phyloP scores from a whole-genome alignment of 1,140 invertebrate species.

The Drosophila pseudoobscura region DNA sequence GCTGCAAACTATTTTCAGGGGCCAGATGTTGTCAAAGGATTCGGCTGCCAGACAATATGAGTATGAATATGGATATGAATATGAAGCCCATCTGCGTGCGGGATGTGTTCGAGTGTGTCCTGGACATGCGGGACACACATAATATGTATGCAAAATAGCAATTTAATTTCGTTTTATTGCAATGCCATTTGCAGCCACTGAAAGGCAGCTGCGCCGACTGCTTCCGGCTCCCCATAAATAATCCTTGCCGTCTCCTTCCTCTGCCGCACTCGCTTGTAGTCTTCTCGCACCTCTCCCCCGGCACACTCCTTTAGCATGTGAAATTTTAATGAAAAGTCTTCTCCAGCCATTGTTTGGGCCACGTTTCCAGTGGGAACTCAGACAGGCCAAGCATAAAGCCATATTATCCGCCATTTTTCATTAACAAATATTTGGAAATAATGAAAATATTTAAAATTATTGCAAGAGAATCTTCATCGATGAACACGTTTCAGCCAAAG shows the following conservation, averaged over 20 bases:
- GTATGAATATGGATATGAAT: constrained; percentile 46
- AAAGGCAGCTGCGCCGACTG: constrained; percentile 65
- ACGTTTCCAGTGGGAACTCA: constrained; percentile 37
- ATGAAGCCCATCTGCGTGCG: constrained; percentile 38
- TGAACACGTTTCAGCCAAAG: too few relatives aligned
- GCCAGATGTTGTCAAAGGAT: constrained; percentile 79
- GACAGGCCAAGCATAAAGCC: constrained; percentile 18
- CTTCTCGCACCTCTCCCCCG: neutral
- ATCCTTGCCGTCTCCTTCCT: constrained; percentile 34
- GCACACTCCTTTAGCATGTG: constrained; percentile 8
- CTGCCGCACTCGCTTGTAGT: neutral
- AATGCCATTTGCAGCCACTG: constrained; percentile 76
- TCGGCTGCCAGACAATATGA: constrained; percentile 64
- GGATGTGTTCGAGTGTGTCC: constrained; percentile 38
- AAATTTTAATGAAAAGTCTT: constrained; percentile 65
- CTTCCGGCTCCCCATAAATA: constrained; percentile 63
- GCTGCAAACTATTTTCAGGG: constrained; percentile 63
- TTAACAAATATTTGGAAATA: constrained; percentile 34
- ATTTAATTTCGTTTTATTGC: constrained; percentile 82
- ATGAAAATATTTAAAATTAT: constrained; percentile 2
- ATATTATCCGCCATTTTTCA: constrained; percentile 47
- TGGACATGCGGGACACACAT: constrained; percentile 52
- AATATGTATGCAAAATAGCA: constrained; percentile 78
- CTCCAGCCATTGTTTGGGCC: constrained; percentile 38
- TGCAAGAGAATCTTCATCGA: neutral